Base-by-base conservation (phyloP, 2,113 vertebrate genomes). In the Phalacrocorax aristotelis region DNA sequence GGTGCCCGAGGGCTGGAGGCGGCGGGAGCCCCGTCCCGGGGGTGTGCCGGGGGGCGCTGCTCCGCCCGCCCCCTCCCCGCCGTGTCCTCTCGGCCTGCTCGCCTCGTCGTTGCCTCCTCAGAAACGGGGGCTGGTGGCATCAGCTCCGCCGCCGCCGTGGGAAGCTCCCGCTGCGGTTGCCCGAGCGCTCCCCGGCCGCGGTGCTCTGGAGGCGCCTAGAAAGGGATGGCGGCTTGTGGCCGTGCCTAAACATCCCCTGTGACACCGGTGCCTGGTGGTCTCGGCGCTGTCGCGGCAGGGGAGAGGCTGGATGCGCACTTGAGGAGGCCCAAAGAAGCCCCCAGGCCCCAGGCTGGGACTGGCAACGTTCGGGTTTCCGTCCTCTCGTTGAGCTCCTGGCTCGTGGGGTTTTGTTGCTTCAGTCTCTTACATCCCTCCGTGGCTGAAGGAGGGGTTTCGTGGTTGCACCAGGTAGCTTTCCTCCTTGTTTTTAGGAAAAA, bases 341-440 rank as follows among this genome's bases (percentile, higher is more conserved):
- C 15, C 4, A 42, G 36, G 25, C 4, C 65, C 25, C 21, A 5
- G 64, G 36, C 38, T 11, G 69, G 42, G 25, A 1, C 38, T 13
- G 34, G 40, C 30, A 0, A 32, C 1, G 11, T 14, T 64, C 7
- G 52, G 3, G 30, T 21, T 11, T 32, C 23, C 4, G 1, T 17
- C 36, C 36, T 22, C 29, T 1, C 6, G 1, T 7, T 7, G 26
- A 23, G 30, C 44, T 30, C 5, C 30, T 54, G 49, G 36, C 40
- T n/a, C 7, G 1, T 2, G 30, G 8, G 5, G 21, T 34, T 16
- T 42, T 48, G 40, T 20, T 40, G 72, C 8, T 25, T 29, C 52
- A 0, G 40, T 2, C 29, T 42, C 27, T 21, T 4, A 4, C 29
- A 55, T 18, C 29, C 10, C 54, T 18, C 29, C 29, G 6, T 54